These are phyloP conservation scores for Nomia melanderi DNA, from an alignment of 1,140 invertebrate genomes.

Conservation along the genomic window DNA sequence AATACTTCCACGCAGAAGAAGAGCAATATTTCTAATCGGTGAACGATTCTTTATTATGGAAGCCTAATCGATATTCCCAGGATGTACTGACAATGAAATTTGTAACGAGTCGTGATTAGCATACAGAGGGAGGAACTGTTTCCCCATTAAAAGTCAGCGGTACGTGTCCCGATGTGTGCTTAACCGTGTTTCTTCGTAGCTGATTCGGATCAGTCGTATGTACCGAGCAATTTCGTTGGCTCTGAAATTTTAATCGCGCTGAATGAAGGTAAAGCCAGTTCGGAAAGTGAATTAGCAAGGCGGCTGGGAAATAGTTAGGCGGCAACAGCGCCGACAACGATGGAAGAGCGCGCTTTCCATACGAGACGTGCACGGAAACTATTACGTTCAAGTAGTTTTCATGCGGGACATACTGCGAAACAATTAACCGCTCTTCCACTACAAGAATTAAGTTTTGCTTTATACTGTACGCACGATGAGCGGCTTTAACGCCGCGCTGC, in stretches of 20 bases:
- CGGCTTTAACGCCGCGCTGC: background rate
- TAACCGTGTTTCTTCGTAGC: background rate
- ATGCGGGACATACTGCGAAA: slow-evolving; percentile 41
- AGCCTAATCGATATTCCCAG: background rate
- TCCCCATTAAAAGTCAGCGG: background rate
- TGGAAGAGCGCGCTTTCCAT: background rate
- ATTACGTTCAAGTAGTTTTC: slow-evolving; percentile 50
- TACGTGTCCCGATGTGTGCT: background rate
- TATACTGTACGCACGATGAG: background rate
- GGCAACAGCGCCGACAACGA: background rate
- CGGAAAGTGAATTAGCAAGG: slow-evolving; percentile 43
- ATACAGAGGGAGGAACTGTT: background rate
- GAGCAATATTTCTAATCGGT: too few species aligned
- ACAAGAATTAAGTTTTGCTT: slow-evolving; percentile 34
- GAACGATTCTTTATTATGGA: background rate
- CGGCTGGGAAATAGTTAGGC: slow-evolving; percentile 2
- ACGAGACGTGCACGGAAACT: slow-evolving; percentile 47
- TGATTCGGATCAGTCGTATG: slow-evolving; percentile 4
- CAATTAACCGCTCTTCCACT: slow-evolving; percentile 45
- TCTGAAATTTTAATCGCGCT: slow-evolving; percentile 31
- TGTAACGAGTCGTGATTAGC: background rate
- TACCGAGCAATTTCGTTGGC: background rate
- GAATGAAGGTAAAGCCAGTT: slow-evolving; percentile 5
- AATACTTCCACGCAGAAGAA: too few species aligned
- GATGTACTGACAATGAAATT: background rate